These are phyloP conservation scores for Tipula unca DNA, from an alignment of 2,888 invertebrate genomes.

Conservation along the genomic window DNA sequence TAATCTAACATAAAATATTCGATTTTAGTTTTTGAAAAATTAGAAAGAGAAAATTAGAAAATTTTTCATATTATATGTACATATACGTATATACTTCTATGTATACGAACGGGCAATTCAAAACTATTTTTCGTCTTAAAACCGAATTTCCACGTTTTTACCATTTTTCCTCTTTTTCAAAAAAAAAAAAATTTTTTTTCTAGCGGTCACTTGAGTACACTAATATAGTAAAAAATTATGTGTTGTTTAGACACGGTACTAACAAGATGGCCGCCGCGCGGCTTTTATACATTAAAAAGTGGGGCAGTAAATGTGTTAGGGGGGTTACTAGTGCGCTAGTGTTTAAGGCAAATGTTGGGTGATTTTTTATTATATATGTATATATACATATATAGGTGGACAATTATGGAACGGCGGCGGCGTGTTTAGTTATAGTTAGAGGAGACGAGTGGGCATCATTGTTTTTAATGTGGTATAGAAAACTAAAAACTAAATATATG, in stretches of 20 bases:
- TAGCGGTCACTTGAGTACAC: constrained; percentile 26
- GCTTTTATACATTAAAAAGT: constrained; percentile 8
- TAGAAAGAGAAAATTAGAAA: constrained; percentile 19
- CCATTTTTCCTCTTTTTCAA: background rate
- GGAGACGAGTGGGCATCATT: constrained; percentile 2
- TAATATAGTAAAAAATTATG: constrained; percentile 24
- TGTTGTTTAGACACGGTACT: constrained; percentile 25
- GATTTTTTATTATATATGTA: constrained; percentile 14
- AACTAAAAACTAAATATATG: constrained; percentile 15
- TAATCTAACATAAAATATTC: constrained; percentile 18
- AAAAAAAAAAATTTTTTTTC: constrained; percentile 18
- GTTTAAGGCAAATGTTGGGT: background rate
- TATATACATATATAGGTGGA: no score
- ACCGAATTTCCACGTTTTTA: constrained; percentile 17
- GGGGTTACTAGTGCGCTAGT: background rate
- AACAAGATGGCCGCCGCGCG: constrained; percentile 27
- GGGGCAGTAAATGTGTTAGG: constrained; percentile 14
- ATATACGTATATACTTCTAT: background rate
- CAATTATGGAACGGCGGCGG: background rate
- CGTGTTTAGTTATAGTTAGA: background rate
- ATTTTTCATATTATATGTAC: background rate
- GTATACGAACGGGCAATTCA: background rate
- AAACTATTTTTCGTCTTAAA: constrained; percentile 17
- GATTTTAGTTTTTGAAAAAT: background rate
- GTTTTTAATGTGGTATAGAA: constrained; percentile 16